These are phyloP conservation scores for Araneus ventricosus DNA, from an alignment of 1,140 invertebrate species.

Conservation along the genomic window DNA sequence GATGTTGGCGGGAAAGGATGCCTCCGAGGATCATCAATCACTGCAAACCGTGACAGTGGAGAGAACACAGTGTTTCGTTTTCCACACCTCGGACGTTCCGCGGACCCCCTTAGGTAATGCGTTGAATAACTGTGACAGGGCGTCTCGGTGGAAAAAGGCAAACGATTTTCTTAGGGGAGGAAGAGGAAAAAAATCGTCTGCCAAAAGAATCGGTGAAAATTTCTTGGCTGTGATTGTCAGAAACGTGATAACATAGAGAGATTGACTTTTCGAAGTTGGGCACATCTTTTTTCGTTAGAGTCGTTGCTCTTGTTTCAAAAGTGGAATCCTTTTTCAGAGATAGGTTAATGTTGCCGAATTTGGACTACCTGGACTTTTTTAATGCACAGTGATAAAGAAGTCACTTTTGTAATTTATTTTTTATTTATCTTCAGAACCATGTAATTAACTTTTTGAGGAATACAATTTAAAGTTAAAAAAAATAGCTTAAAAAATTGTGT, in stretches of 20 bases:
- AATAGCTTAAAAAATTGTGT: too few species aligned
- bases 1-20: slow-evolving; percentile 40
- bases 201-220: neutral
- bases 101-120: slow-evolving; percentile 44
- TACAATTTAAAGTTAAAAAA: too few species aligned
- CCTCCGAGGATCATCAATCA: slow-evolving; percentile 64
- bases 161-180: slow-evolving; percentile 10
- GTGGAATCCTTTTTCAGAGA: too few species aligned
- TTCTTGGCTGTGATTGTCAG: slow-evolving; percentile 26
- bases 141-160: neutral
- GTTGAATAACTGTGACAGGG: slow-evolving; percentile 54
- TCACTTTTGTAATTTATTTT: too few species aligned
- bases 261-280: neutral
- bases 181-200: slow-evolving; percentile 2
- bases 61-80: neutral
- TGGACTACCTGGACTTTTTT: too few species aligned
- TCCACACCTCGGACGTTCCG: slow-evolving; percentile 10
- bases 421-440: too few species aligned
- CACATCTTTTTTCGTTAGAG: neutral
- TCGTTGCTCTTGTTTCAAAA: neutral
- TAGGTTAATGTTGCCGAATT: too few species aligned
- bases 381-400: too few species aligned
- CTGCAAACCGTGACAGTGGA: neutral
- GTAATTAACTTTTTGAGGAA: too few species aligned
- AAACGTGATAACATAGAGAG: slow-evolving; percentile 29